Base-by-base conservation (phyloP, 2,888 invertebrate genomes). In the Agrotis puta region DNA sequence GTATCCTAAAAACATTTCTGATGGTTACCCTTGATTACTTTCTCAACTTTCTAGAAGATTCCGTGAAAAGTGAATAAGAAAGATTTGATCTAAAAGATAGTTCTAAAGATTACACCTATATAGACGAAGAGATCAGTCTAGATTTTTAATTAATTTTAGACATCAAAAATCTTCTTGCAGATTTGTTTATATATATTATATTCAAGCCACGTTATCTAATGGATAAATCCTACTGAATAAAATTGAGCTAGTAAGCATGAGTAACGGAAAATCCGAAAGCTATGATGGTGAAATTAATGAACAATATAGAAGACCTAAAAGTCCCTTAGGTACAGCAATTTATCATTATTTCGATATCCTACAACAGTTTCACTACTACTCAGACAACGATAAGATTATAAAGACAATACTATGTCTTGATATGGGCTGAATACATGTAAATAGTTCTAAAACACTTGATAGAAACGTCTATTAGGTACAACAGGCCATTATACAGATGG, bases 351-450 rank as follows among this genome's bases (percentile, higher is more conserved):
- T 86, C 87, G 84, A 86, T 87, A 88, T 72, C 74, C 85, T 88
- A 89, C 81, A 82, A 89, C 82, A 85, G 70, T 86, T 84, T 77
- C 82, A 88, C 81, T 87, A 83, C 85, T 77, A 84, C 81, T 88
- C 81, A 81, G 79, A 80, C 79, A 79, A 79, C 79, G 56, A 79
- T 79, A 82, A 79, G 77, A 79, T 70, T 70, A 78, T 58, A 82
- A 85, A 79, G 85, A 86, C 80, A 84, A 73, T 74, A 80, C 75
- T 83, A 84, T 84, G 84, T 83, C 79, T 88, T 92, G 94, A 94
- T 94, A 94, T 94, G 94, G 91, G 88, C 85, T 89, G 87, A 84
- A 87, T 87, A 91, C 88, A 90, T 91, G 90, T 93, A 92, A 91
- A 93, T 83, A 88, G 88, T 85, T 93, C 92, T 91, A 92, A 93